Evolutionary conservation across 1,140 invertebrate genomes (phyloP), one percentile per base, ranked within the genome.

Genomic region (Marisa cornuarietis): DNA sequence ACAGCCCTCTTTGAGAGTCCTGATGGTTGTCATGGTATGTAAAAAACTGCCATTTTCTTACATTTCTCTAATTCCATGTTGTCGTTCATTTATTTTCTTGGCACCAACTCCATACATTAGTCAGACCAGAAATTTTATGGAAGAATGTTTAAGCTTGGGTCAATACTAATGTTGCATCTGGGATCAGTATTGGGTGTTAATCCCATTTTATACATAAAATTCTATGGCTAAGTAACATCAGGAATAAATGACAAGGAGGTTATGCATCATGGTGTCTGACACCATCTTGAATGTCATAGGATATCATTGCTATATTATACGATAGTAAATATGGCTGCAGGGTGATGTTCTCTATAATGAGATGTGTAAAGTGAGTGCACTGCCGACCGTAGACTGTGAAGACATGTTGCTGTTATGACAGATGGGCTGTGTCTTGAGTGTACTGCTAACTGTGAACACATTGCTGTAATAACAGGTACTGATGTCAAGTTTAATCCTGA

Each of bases 1-100:
- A 98, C 97, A 3, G 97, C 98, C 91, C 91, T 99, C 52, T 96
- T 99, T 91, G 95, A 96, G 86, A 88, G 88, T 62, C 89, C 88
- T 31, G 91, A 92, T 85, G 89, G 89, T 82, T 93, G 92, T 79
- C 91, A 92, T 85, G 92, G 92, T 91, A 86, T 86, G 58, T 80
- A 62, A 7, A n/a, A 20, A 42, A 42, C 31, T 42, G 1, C 31
- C 31, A 42, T 42, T 42, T 42, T 6, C 6, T 42, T 42, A 42
- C 31, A 24, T 62, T 63, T 76, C 49, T 81, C 18, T 26, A 74
- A 74, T 24, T 20, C 6, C n/a, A 79, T 66, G 42, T 24, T 61
- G 71, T 63, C 4, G 62, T 4, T 18, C 4, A 20, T 3, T 20
- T n/a, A 63, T 63, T 63, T 63, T 51, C 31, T 24, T 69, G 51